Conservation (phyloP, 2,113 vertebrate species). For the Spea bombifrons region DNA sequence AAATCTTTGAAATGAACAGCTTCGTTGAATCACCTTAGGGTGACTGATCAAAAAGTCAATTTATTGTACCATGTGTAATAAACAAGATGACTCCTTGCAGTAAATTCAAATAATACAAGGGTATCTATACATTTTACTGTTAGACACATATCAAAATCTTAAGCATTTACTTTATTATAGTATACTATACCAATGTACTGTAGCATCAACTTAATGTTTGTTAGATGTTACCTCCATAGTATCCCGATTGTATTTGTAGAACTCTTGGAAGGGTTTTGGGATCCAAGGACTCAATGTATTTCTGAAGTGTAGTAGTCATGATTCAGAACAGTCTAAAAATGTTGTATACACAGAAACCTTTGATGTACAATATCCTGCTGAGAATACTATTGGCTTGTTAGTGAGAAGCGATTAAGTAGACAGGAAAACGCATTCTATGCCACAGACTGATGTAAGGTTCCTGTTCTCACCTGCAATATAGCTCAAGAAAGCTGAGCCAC, state of each 20-base stretch:
- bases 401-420: background rate
- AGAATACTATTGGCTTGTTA: conserved; percentile 36
- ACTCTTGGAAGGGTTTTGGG: conserved; percentile 73
- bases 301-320: conserved; percentile 72
- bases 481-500: background rate
- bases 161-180: no score
- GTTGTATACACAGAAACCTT: background rate
- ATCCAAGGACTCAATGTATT: conserved; percentile 72
- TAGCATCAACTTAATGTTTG: background rate
- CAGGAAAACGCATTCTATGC: conserved; percentile 53
- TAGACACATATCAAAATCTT: no score
- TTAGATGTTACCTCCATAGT: conserved; percentile 71
- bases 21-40: no score
- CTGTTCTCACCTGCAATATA: conserved; percentile 55
- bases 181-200: no score
- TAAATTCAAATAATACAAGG: no score
- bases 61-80: no score
- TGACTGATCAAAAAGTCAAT: no score
- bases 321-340: background rate
- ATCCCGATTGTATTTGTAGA: conserved; percentile 78
- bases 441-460: conserved; percentile 49
- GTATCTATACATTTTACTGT: no score
- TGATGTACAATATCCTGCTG: background rate
- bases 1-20: no score
- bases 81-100: no score